Evolutionary conservation across 2,797 vertebrate genomes (phyloP), one percentile per base, ranked within the genome.

Genomic region (Staurois parvus): DNA sequence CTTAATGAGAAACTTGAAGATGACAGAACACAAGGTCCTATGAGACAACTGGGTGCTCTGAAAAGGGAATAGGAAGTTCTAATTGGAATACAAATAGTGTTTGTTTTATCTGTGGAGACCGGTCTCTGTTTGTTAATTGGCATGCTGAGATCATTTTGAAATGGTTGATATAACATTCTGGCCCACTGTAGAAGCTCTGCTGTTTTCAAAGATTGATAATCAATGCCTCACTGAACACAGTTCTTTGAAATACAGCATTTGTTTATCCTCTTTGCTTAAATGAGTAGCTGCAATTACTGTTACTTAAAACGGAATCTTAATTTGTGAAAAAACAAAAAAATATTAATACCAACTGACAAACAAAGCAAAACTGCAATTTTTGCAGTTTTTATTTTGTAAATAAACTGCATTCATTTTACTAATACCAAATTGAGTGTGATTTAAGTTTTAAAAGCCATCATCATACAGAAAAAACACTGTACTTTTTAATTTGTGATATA

Each of bases 151-250:
- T 93, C 86, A 85, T 91, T 92, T 88, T 83, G 87, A 89, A 88
- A 92, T 90, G 91, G 89, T 88, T 93, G 93, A 92, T 92, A 45
- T 88, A 90, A 90, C 77, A 82, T 86, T 19, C 74, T 92, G 92
- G 93, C 93, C 91, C 84, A 89, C 90, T 93, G 92, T 93, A 90
- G 94, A 93, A 89, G 92, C 28, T 26, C 89, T 88, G 91, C 93
- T 94, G 91, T 94, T 94, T 92, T 93, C 94, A 93, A 93, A 93
- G 94, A 95, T 92, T 95, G 94, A 93, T 94, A 91, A 92, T 93
- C 89, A 89, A 88, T 92, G 94, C 93, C 92, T 92, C 92, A 87
- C 88, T 92, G 93, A 93, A 91, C 94, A 93, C 92, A 91, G 68
- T 91, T 94, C 91, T 93, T 93, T 90, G 86, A 88, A 92, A 90